Percentiles rank a stretch among this genome's conserved stretches.
phyloP scores from a whole-genome alignment of 2,797 vertebrate species.

The Lagocephalus sceleratus region DNA sequence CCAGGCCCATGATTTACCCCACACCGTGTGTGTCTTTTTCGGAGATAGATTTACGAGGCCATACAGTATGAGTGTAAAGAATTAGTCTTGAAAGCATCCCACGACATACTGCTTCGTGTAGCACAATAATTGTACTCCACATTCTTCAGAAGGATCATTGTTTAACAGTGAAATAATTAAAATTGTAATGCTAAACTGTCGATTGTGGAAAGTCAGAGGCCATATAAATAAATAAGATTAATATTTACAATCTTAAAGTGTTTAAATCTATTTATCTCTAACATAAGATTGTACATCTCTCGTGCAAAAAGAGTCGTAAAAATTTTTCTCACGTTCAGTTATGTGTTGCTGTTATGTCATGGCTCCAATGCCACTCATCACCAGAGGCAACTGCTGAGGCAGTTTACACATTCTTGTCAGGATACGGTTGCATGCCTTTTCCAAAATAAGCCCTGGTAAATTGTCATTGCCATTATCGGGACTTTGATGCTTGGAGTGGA shows the following conservation, averaged over 20 bases:
- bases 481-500: constrained; percentile 24
- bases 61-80: constrained; percentile 39
- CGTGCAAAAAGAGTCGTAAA: constrained; percentile 1
- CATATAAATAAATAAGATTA: no score
- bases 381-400: constrained; percentile 15
- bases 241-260: no score
- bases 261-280: no score
- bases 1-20: constrained; percentile 70
- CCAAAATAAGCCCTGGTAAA: constrained; percentile 38
- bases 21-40: constrained; percentile 38
- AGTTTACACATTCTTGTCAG: constrained; percentile 31
- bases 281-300: no score
- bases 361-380: constrained; percentile 20
- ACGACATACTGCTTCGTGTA: constrained; percentile 22
- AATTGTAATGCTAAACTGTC: no score
- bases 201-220: no score
- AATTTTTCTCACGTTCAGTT: constrained; percentile 13
- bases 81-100: constrained; percentile 48
- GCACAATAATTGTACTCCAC: neutral
- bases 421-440: constrained; percentile 29
- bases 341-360: constrained; percentile 13
- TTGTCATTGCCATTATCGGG: constrained; percentile 26
- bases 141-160: neutral
- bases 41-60: constrained; percentile 64
- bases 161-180: no score